Conservation (phyloP, 2,888 invertebrate genomes). For the Agriotes lineatus region DNA sequence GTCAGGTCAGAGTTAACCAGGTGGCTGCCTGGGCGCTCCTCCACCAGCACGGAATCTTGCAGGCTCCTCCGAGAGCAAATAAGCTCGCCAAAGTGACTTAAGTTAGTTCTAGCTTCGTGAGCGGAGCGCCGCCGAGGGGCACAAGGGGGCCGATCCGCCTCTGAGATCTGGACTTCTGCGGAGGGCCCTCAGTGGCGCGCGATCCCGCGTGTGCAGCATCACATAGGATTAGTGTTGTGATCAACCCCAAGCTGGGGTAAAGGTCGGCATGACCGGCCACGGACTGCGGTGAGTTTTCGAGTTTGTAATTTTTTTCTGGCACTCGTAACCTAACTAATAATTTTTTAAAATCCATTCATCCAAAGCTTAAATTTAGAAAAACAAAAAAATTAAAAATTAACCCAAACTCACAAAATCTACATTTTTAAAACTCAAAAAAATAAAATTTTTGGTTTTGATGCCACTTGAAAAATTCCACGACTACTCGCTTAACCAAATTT, state of each 20-base stretch:
- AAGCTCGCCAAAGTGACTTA: constrained; percentile 48
- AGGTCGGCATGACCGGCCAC: constrained; percentile 63
- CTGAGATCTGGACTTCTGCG: constrained; percentile 59
- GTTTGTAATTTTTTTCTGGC: neutral
- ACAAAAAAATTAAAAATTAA: too few species aligned
- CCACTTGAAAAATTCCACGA: too few species aligned
- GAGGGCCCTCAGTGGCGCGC: constrained; percentile 66
- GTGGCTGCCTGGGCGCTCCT: neutral
- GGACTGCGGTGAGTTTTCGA: constrained; percentile 61
- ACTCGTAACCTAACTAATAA: too few species aligned
- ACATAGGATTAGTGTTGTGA: constrained; percentile 60
- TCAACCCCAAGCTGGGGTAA: constrained; percentile 58
- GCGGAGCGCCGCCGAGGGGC: constrained; percentile 58
- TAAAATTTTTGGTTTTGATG: too few species aligned
- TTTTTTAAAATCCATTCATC: neutral
- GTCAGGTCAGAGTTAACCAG: neutral
- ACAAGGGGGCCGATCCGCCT: constrained; percentile 58
- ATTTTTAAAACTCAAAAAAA: too few species aligned
- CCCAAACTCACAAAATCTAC: too few species aligned
- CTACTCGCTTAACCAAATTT: too few species aligned
- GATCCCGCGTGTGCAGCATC: constrained; percentile 63
- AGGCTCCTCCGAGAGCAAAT: constrained; percentile 5
- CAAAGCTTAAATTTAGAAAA: too few species aligned
- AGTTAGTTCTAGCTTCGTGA: constrained; percentile 54
- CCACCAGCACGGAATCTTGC: neutral